Evolutionary conservation across 2,888 invertebrate genomes (phyloP).

Genomic region (Perithous albicinctus): DNA sequence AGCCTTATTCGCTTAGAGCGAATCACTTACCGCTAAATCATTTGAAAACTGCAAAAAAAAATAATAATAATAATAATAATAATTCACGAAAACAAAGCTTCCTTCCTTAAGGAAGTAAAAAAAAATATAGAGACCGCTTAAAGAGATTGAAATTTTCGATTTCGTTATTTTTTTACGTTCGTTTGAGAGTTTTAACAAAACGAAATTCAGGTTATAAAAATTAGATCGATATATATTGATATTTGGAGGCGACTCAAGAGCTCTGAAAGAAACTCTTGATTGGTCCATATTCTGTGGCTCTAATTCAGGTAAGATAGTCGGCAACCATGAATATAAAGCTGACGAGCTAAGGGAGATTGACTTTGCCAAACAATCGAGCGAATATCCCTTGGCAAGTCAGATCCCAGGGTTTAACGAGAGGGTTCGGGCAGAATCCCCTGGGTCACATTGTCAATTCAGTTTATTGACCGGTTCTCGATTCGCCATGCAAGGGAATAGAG

Average conservation of each 20-base stretch:
- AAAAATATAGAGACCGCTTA: too few species aligned
- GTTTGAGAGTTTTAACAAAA: too few species aligned
- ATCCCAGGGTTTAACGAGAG: constrained; percentile 30
- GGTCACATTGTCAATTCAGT: constrained; percentile 35
- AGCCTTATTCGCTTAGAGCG: neutral
- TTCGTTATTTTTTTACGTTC: neutral
- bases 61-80: too few species aligned
- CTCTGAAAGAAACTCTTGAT: neutral
- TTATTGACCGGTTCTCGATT: constrained; percentile 18
- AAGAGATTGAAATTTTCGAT: too few species aligned
- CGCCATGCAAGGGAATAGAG: neutral
- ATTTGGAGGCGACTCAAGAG: too few species aligned
- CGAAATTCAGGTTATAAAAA: too few species aligned
- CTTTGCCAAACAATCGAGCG: constrained; percentile 17
- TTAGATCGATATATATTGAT: too few species aligned
- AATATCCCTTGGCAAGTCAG: constrained; percentile 20
- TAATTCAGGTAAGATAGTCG: constrained; percentile 8
- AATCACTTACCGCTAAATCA: neutral
- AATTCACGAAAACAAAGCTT: too few species aligned
- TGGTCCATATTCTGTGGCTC: neutral
- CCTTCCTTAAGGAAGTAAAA: too few species aligned
- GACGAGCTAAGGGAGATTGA: constrained; percentile 29
- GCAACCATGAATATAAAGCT: neutral
- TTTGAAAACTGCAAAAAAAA: neutral
- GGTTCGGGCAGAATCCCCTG: neutral